Conservation (phyloP, 2,888 invertebrate genomes). For the Ptychoptera contaminata region DNA sequence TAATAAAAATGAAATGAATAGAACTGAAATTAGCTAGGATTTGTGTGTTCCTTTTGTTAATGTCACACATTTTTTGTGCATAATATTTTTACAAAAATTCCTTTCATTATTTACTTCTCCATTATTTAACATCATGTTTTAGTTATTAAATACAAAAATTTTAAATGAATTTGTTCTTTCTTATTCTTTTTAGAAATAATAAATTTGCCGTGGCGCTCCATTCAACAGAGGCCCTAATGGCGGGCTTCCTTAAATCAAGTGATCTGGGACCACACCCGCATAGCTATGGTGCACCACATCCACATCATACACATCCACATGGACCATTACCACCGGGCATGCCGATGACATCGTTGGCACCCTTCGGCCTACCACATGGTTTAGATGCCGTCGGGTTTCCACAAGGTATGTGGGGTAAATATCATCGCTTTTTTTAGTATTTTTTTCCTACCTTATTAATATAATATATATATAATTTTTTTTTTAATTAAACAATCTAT, state of each 20-base stretch:
- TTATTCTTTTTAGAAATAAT: neutral
- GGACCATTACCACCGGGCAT: constrained; percentile 31
- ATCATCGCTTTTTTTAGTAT: constrained; percentile 10
- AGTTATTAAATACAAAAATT: no score
- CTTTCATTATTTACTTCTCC: no score
- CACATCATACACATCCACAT: constrained; percentile 29
- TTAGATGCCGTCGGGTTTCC: constrained; percentile 33
- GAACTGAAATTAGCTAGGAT: no score
- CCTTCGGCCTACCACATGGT: constrained; percentile 32
- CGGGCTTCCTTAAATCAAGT: constrained; percentile 30
- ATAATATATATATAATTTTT: neutral
- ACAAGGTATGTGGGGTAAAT: constrained; percentile 36
- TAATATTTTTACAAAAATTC: no score
- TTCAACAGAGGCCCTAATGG: constrained; percentile 33
- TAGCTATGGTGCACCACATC: constrained; percentile 31
- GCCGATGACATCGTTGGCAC: constrained; percentile 32
- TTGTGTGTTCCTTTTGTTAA: no score
- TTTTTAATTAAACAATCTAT: neutral
- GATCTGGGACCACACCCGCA: constrained; percentile 31
- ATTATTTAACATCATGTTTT: no score
- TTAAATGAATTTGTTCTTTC: neutral
- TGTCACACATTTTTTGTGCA: no score
- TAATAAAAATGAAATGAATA: no score
- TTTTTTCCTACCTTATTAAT: neutral
- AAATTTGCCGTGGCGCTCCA: constrained; percentile 28